phyloP scores from a whole-genome alignment of 2,888 invertebrate species.

The Ellobium chinense region DNA sequence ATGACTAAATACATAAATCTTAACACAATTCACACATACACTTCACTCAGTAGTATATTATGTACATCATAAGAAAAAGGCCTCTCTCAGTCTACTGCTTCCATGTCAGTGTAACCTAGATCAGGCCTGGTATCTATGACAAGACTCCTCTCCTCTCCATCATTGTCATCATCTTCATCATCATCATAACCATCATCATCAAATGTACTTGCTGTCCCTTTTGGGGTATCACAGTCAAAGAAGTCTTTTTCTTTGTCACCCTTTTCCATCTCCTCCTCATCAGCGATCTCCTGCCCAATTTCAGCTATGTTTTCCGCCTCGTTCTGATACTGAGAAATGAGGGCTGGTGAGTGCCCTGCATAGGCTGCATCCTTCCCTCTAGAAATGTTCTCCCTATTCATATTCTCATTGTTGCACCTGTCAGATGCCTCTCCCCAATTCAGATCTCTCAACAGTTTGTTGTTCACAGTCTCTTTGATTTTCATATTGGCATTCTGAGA shows the following conservation, averaged over 20 bases:
- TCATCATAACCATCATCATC: slow-evolving; percentile 5
- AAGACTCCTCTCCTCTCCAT: slow-evolving; percentile 37
- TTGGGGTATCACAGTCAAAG: slow-evolving; percentile 18
- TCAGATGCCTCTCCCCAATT: slow-evolving; percentile 4
- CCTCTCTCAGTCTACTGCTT: slow-evolving; percentile 64
- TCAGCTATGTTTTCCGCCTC: neutral
- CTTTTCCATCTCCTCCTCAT: slow-evolving; percentile 33
- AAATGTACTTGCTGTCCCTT: neutral
- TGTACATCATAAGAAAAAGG: too few species aligned
- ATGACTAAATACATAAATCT: neutral
- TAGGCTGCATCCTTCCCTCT: neutral
- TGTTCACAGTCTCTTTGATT: neutral
- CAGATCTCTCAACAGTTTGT: neutral
- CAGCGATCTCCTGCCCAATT: slow-evolving; percentile 12
- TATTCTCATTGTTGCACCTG: neutral
- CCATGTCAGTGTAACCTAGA: slow-evolving; percentile 71
- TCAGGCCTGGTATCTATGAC: slow-evolving; percentile 45
- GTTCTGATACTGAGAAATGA: slow-evolving; percentile 15
- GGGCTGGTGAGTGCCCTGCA: neutral
- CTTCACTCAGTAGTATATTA: neutral
- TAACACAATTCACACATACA: neutral
- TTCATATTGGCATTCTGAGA: neutral
- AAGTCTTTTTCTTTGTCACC: slow-evolving; percentile 45
- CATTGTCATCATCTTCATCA: slow-evolving; percentile 35
- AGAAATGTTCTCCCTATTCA: slow-evolving; percentile 8